phyloP scores from a whole-genome alignment of 2,113 vertebrate genomes.

The Salvelinus fontinalis region DNA sequence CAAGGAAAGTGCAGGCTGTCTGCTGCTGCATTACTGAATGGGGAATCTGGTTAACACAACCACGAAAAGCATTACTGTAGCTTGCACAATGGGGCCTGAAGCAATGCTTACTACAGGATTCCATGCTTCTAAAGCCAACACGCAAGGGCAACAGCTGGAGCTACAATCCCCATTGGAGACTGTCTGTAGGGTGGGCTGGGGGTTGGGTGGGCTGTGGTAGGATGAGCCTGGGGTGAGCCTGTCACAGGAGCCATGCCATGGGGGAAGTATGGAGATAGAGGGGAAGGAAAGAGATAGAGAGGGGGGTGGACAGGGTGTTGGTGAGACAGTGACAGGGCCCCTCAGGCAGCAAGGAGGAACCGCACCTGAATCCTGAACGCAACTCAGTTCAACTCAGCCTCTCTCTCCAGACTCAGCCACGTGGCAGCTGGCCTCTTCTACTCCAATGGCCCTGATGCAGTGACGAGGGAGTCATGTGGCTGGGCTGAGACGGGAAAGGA shows the following conservation, averaged over 20 bases:
- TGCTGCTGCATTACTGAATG: constrained; percentile 8
- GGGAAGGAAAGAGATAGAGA: background rate
- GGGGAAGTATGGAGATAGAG: background rate
- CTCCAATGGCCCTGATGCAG: constrained; percentile 39
- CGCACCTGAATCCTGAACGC: constrained; percentile 20
- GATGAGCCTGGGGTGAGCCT: constrained; percentile 32
- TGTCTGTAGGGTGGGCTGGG: no score
- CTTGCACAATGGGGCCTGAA: constrained; percentile 43
- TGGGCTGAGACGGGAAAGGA: constrained; percentile 24
- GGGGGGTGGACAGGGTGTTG: background rate
- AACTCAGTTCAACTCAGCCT: background rate
- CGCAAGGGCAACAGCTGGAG: constrained; percentile 53
- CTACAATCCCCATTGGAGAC: constrained; percentile 27
- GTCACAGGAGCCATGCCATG: background rate
- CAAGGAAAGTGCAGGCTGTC: no score
- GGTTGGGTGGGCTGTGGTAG: constrained; percentile 3
- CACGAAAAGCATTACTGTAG: constrained; percentile 50
- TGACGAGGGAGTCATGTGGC: constrained; percentile 61
- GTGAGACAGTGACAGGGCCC: constrained; percentile 33
- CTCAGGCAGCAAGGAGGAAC: constrained; percentile 48
- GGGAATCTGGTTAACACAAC: constrained; percentile 28
- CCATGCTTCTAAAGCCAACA: constrained; percentile 50
- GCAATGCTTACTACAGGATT: constrained; percentile 41
- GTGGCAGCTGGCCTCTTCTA: constrained; percentile 15
- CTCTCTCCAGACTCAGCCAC: background rate